Conservation (phyloP, 2,797 vertebrate genomes). For the Meda fulgida region DNA sequence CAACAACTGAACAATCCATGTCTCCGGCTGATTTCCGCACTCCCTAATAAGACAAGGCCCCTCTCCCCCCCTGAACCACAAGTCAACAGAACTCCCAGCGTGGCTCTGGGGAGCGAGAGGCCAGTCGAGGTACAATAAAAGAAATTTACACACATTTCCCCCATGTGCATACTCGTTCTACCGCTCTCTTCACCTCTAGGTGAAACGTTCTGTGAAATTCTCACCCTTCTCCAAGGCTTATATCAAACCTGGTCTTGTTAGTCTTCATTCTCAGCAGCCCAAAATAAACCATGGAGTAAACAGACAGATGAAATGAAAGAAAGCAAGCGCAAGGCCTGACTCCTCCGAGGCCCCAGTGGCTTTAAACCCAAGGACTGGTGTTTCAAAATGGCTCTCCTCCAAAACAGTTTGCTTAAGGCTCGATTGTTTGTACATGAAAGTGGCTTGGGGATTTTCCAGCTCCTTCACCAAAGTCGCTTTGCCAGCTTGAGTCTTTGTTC, state of each 20-base stretch:
- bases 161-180: conserved; percentile 21
- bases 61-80: conserved; percentile 21
- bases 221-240: conserved; percentile 40
- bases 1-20: conserved; percentile 46
- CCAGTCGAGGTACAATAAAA: conserved; percentile 44
- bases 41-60: conserved; percentile 48
- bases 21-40: conserved; percentile 51
- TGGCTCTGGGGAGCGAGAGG: conserved; percentile 44
- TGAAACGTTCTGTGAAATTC: conserved; percentile 53
- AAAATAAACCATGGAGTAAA: conserved; percentile 56
- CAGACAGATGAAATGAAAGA: conserved; percentile 63
- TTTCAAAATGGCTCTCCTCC: conserved; percentile 94
- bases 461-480: conserved; percentile 49
- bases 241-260: conserved; percentile 44
- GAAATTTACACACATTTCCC: conserved; percentile 41
- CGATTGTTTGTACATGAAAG: conserved; percentile 84
- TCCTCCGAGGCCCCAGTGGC: conserved; percentile 68
- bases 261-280: conserved; percentile 55
- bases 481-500: conserved; percentile 58
- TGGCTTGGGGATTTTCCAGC: conserved; percentile 66
- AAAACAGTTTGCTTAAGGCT: conserved; percentile 94
- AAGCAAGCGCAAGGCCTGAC: conserved; percentile 68
- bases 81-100: conserved; percentile 42
- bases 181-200: conserved; percentile 35
- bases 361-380: conserved; percentile 81